Base-by-base conservation (phyloP, 2,797 vertebrate species). In the Sarcophilus harrisii region DNA sequence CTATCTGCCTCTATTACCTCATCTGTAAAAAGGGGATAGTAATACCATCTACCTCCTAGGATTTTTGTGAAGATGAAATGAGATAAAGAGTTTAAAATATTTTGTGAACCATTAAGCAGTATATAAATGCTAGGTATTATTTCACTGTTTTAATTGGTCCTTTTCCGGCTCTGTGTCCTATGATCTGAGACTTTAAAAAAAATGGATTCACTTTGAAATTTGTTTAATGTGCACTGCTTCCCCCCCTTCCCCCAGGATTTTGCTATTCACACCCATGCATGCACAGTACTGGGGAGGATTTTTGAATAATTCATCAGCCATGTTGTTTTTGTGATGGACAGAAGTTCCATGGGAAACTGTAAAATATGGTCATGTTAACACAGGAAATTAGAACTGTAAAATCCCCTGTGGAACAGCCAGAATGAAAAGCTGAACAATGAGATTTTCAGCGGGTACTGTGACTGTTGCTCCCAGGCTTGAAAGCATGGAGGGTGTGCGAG, bases 291-390 rank as follows among this genome's bases (percentile, higher is more conserved):
- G 29, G 30, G 2, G 55, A 30, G 57, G 11, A 55, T 54, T 92
- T 8, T 0, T 0, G 0, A 0, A 1, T 60, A 14, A 89, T 8
- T 66, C 95, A 28, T 14, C 4, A 28, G 91, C 32, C 1, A 10
- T 2, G 90, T 11, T 45, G 54, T 3, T 0, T 58, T 73, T 28
- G 30, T 66, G 13, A 28, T 27, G 92, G 87, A 49, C 0, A 0
- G 12, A 55, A 58, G 28, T 87, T 90, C 38, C 91, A 30, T 0
- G 62, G 1, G 81, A 38, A 73, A 58, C 1, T 14, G 49, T 45
- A 91, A 73, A 12, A 9, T 13, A 57, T 0, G 13, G 57, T n/a
- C n/a, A 0, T 0, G 32, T n/a, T 0, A 0, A 0, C 0, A 11
- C 45, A 54, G 30, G 45, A 45, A 30, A 57, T 8, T 13, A 87